Evolutionary conservation across 2,113 vertebrate species (phyloP).

Genomic region (Periophthalmus modestus): DNA sequence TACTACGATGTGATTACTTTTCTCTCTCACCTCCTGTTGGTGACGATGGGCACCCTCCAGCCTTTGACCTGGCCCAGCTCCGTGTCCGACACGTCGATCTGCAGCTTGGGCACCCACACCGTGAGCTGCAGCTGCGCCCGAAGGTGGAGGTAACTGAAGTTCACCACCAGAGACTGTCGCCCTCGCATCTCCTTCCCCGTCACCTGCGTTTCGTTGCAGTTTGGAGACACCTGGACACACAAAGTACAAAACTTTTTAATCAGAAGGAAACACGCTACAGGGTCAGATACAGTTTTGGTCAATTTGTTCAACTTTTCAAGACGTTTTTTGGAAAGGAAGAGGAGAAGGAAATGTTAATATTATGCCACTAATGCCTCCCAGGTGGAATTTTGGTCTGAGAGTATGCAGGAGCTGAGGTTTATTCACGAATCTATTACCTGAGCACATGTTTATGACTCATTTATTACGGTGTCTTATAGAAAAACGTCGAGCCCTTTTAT

Average conservation of each 20-base stretch:
- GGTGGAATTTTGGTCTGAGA: conserved; percentile 25
- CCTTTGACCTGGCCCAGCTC: conserved; percentile 98
- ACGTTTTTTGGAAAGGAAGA: conserved; percentile 9
- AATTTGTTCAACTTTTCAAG: conserved; percentile 19
- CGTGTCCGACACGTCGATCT: conserved; percentile 93
- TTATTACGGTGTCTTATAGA: no score
- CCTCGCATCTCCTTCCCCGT: conserved; percentile 97
- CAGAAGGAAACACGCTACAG: neutral
- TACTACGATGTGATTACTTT: neutral
- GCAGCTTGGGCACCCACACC: conserved; percentile 91
- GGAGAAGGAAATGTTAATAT: conserved; percentile 38
- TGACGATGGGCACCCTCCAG: conserved; percentile 91
- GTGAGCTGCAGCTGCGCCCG: conserved; percentile 87
- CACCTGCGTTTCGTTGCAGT: conserved; percentile 88
- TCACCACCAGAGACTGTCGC: conserved; percentile 84
- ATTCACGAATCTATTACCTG: no score
- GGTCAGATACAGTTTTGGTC: conserved; percentile 11
- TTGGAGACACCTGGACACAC: conserved; percentile 82
- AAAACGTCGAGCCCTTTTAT: no score
- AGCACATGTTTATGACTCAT: no score
- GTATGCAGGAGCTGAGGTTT: neutral
- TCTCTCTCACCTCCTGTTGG: conserved; percentile 85
- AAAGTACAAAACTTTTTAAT: neutral
- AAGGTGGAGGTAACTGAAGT: conserved; percentile 93
- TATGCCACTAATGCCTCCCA: conserved; percentile 14